Base-by-base conservation (phyloP, 2,888 invertebrate genomes). In the Drosophila ustulata region DNA sequence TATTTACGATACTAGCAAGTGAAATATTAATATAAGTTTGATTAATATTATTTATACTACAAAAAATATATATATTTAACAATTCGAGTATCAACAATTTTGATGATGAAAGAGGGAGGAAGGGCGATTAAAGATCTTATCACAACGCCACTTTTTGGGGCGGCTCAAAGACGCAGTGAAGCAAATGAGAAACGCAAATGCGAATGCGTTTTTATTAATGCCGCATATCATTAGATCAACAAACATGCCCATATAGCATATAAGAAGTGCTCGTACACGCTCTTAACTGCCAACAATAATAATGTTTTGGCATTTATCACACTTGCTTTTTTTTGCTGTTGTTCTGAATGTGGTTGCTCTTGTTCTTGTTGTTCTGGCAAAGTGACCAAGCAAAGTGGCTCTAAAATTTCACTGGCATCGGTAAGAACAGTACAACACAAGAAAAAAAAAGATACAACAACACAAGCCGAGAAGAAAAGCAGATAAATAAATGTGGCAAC, bases 401-500 rank as follows among this genome's bases (percentile, higher is more conserved):
- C 83, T 84, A 84, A 84, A 84, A 85, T 85, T 84, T 85, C 83
- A 83, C 67, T 78, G 66, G 64, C 81, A 77, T 75, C 56, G 63
- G 49, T 51, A 58, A 53, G 37, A 56, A 47, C n/a, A 62, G 25
- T 9, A 49, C 23, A 32, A 61, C 57, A n/a, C n/a, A n/a, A n/a
- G 18, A 37, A 65, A 63, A 28, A 62, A 52, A 64, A 61, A 55
- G 8, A 47, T 47, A 25, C 4, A 37, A n/a, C 34, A 37, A 34
- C 50, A 46, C 45, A 34, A 50, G 45, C 62, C 39, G 28, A 58
- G 62, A 66, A 59, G 57, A 28, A 52, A 68, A 66, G 70, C 78
- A 84, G 82, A 83, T 82, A 83, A 82, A 83, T 83, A 85, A 83
- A 85, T 84, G 85, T 83, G 73, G 80, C 78, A 83, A 82, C 82